phyloP scores from a whole-genome alignment of 2,113 vertebrate genomes.

The Puma concolor region DNA sequence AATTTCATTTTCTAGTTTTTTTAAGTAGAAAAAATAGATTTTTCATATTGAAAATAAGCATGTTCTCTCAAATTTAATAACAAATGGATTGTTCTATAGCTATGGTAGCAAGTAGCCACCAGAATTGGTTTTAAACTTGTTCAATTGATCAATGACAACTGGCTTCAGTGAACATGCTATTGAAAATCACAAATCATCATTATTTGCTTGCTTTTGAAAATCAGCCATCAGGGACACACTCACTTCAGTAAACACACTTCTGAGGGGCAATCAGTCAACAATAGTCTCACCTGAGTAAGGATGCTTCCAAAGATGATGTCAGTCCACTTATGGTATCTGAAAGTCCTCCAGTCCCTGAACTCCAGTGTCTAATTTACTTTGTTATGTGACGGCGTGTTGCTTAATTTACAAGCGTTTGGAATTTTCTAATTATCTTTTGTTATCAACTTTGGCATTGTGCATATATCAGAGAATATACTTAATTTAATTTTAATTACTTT shows the following conservation, averaged over 20 bases:
- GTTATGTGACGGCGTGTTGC: not conserved
- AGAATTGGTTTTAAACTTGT: not conserved
- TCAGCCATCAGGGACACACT: not conserved
- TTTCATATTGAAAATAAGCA: slow-evolving; percentile 16
- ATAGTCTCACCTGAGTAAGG: not conserved
- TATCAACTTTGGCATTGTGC: not conserved
- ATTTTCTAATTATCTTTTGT: not conserved
- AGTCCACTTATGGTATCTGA: not conserved
- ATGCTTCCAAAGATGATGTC: not conserved
- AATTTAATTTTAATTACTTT: not conserved
- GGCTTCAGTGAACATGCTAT: not conserved
- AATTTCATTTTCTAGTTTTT: not conserved
- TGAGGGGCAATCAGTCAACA: not conserved
- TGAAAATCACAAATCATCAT: not conserved
- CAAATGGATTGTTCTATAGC: not conserved
- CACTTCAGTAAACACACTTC: not conserved
- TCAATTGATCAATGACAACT: not conserved
- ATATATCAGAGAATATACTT: not conserved
- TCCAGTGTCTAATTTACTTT: not conserved
- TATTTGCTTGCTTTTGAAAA: slow-evolving; percentile 1
- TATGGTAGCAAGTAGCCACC: not conserved
- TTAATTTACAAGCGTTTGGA: not conserved
- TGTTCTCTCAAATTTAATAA: not conserved
- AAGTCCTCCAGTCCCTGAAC: not conserved
- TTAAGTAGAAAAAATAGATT: not conserved